Evolutionary conservation across 64 coral and sea anemone genomes (phyloP).

Genomic region (Pocillopora verrucosa): DNA sequence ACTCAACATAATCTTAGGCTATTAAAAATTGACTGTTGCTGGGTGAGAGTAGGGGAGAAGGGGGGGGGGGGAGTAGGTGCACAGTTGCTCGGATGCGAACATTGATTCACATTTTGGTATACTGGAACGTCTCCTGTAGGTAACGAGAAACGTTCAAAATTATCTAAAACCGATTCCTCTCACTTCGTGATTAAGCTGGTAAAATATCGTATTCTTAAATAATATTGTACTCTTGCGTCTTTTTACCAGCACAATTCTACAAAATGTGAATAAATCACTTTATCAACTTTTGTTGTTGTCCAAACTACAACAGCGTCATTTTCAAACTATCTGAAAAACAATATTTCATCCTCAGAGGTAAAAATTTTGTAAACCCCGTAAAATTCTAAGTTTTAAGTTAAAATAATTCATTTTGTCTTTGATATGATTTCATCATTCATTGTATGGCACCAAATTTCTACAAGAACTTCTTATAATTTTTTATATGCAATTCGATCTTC

Average conservation of each 20-base stretch:
- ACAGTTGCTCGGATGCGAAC: too few relatives aligned
- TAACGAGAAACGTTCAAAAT: neutral
- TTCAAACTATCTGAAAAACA: neutral
- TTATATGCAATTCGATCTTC: neutral
- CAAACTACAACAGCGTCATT: neutral
- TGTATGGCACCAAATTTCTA: neutral
- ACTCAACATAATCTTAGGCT: too few relatives aligned
- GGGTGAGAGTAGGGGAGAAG: neutral
- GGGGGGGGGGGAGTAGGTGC: neutral
- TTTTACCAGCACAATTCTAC: neutral
- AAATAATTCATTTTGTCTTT: neutral
- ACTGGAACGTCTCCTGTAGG: too few relatives aligned
- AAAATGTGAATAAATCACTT: neutral
- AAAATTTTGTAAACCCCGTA: neutral
- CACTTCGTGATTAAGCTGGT: neutral
- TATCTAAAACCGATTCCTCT: neutral
- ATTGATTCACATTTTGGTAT: too few relatives aligned
- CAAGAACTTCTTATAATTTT: neutral
- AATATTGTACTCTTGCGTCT: neutral
- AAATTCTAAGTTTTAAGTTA: conserved; percentile 5
- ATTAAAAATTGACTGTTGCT: neutral
- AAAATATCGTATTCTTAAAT: neutral
- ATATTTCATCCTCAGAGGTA: neutral
- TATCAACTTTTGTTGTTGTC: neutral
- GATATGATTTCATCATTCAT: neutral